Base-by-base conservation (phyloP, 2,113 vertebrate genomes). In the Lutjanus erythropterus region DNA sequence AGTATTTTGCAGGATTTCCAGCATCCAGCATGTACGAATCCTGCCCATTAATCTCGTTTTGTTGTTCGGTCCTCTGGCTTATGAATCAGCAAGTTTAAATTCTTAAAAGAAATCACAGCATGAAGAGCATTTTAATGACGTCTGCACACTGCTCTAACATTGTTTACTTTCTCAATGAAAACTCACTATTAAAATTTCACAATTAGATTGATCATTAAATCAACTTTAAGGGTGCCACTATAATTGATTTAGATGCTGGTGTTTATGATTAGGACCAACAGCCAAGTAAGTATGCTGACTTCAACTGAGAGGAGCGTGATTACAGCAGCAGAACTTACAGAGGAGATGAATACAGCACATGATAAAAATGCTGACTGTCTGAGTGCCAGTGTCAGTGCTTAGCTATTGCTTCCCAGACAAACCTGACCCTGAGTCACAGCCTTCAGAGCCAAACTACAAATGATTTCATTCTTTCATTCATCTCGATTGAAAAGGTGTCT, bases 401-500 rank as follows among this genome's bases (percentile, higher is more conserved):
- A 25, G 16, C 60, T 33, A 50, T 58, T 3, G n/a, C 71, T 81
- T 88, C 74, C 64, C 62, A 42, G 64, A 76, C 50, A 77, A 59
- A 50, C 62, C 41, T 31, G 55, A 86, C 75, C 84, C 29, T 2
- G 39, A 74, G 55, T 75, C 47, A 74, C 49, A 71, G 58, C 49
- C 37, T 50, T 77, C 44, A 65, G 68, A 6, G 39, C 73, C 53
- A 29, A n/a, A 75, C 58, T 69, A 52, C 33, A 76, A 82, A 80
- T 49, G 9, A 62, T 62, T 80, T 68, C 4, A 60, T 71, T 65
- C 52, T 83, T 70, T 84, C 33, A 78, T 67, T 85, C 33, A 78
- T 67, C 50, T 77, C 4, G 12, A 42, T 16, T 79, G 82, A 81
- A 75, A 19, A 25, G 2, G 23, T n/a, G 56, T 14, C 77, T 69